Evolutionary conservation across 1,140 invertebrate genomes (phyloP), one percentile per base, ranked within the genome.

Genomic region (Linepithema humile): DNA sequence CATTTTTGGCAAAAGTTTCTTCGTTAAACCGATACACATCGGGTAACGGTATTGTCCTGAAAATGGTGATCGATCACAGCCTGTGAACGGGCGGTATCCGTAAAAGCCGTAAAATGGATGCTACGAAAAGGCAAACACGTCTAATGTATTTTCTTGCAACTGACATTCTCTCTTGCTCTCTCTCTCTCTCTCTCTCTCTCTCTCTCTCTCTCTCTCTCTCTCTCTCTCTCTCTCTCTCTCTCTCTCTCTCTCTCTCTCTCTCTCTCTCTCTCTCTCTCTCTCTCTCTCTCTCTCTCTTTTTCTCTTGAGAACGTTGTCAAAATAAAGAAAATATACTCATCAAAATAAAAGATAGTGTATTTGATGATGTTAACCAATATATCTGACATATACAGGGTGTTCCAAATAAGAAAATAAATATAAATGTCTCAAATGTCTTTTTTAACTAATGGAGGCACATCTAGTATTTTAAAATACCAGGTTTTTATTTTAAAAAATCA

Each of bases 1-100:
- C 38, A 48, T 80, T 80, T 80, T 80, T 80, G 48, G 48, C 35
- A 64, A 38, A 70, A 80, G 75, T 70, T 80, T 80, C 64, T 80
- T 70, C 75, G 75, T 80, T 80, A 80, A 80, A 80, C 38, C 48
- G 75, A 80, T 70, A 80, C 48, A 32, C 43, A 20, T 5, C 10
- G n/a, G n/a, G 40, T 53, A 67, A 12, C 60, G 4, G 35, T 48
- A 80, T 80, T 80, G 75, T 80, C 75, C 50, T 23, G 75, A 80
- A 78, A 69, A 78, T 40, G 35, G 45, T 55, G 75, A 78, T 80
- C 75, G 75, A 80, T 80, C 75, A 26, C 35, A 35, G 62, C 35
- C 29, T 29, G 57, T 23, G 72, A 32, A 75, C 55, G 38, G n/a
- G 38, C 9, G 32, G 45, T 53, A 38, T 78, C 62, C 17, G 62